Percentiles rank a stretch among this genome's conserved stretches.
Conservation (phyloP, 2,888 invertebrate genomes). For the Leptinotarsa peninsularis region DNA sequence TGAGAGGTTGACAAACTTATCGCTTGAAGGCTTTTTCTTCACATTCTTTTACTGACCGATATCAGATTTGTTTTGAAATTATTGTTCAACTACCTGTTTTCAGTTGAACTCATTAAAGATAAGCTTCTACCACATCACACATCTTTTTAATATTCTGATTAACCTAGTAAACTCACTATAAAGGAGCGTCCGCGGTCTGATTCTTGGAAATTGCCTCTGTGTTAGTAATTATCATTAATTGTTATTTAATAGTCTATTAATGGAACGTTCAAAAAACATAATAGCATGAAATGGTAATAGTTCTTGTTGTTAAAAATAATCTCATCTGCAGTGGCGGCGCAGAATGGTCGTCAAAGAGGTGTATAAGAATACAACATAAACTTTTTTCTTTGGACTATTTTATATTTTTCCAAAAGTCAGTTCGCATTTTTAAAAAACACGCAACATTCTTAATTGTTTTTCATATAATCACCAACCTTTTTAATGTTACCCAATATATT, state of each 20-base stretch:
- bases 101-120: neutral
- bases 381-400: too few species aligned
- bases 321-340: neutral
- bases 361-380: neutral
- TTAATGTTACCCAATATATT: too few species aligned
- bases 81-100: neutral
- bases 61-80: neutral
- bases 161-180: neutral
- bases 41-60: neutral
- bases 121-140: neutral
- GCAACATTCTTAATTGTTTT: too few species aligned
- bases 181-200: neutral
- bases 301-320: conserved; percentile 12
- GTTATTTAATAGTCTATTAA: conserved; percentile 19
- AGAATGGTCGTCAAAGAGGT: neutral
- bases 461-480: too few species aligned
- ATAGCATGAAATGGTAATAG: conserved; percentile 1
- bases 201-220: conserved; percentile 12
- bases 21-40: too few species aligned
- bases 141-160: neutral
- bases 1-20: too few species aligned
- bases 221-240: conserved; percentile 18
- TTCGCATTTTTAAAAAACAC: too few species aligned
- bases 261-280: conserved; percentile 8
- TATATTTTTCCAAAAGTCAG: too few species aligned